A percentile compares a stretch with the other conserved stretches of the same genome.
Evolutionary conservation across 2,113 vertebrate genomes (phyloP).

Genomic region (Colinus virginianus): DNA sequence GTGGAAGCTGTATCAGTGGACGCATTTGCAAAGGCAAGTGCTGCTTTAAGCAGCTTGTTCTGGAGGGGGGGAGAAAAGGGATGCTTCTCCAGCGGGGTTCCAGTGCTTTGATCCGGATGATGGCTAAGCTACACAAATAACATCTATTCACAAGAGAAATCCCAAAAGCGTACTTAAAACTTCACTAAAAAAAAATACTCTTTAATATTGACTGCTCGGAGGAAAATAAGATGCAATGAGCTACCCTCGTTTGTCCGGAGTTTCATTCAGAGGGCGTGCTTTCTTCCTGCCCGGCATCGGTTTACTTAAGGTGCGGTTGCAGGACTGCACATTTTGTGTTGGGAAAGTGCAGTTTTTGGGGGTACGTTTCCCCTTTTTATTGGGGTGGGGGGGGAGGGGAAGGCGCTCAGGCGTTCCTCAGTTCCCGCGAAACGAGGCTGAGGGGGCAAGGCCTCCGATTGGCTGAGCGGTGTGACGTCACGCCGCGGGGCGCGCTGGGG

Average conservation of each 20-base stretch:
- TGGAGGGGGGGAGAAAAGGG: neutral
- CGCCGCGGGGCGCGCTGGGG: neutral
- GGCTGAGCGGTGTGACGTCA: neutral
- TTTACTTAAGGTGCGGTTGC: neutral
- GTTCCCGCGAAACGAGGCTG: too few relatives aligned
- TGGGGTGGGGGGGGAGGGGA: neutral
- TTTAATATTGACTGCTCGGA: neutral
- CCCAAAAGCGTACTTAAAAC: neutral
- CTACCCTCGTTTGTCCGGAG: neutral
- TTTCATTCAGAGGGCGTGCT: fast-evolving
- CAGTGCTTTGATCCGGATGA: neutral
- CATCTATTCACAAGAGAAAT: neutral
- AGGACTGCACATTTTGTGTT: neutral
- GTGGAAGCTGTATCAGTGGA: neutral
- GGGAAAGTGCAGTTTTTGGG: too few relatives aligned
- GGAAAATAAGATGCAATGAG: neutral
- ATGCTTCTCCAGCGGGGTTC: neutral
- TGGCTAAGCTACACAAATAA: neutral
- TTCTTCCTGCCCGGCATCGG: neutral
- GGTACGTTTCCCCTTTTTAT: neutral
- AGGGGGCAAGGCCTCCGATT: neutral
- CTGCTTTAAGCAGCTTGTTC: neutral
- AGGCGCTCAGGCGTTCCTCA: too few relatives aligned
- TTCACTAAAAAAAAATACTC: conserved; percentile 28
- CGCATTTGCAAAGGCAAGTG: neutral